Evolutionary conservation across 2,113 vertebrate genomes (phyloP).

Genomic region (Callithrix jacchus): DNA sequence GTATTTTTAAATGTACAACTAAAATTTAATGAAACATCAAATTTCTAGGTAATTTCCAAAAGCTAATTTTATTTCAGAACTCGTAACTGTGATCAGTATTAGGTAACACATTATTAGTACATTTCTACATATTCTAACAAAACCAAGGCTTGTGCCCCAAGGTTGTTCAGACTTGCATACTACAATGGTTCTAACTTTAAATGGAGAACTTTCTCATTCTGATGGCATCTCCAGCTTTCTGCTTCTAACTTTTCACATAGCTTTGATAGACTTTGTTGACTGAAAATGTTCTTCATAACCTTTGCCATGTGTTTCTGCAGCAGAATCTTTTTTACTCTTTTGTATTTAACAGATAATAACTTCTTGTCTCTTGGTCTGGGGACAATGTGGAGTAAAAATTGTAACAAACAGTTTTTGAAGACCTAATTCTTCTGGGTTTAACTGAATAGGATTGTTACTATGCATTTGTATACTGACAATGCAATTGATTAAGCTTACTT

Average conservation of each 20-base stretch:
- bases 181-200: not conserved
- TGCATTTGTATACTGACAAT: not conserved
- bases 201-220: not conserved
- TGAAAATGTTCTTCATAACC: not conserved
- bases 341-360: not conserved
- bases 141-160: not conserved
- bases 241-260: not conserved
- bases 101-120: not conserved
- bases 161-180: not conserved
- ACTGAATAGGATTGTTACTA: not conserved
- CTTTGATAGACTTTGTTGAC: not conserved
- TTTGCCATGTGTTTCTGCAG: not conserved
- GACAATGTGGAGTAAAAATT: not conserved
- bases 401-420: conserved; percentile 29
- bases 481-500: not conserved
- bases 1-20: not conserved
- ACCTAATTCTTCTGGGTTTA: not conserved
- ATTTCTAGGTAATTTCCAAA: not conserved
- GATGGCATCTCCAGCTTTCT: not conserved
- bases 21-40: not conserved
- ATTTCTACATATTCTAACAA: not conserved
- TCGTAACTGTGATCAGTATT: not conserved
- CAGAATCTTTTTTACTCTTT: not conserved
- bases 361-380: not conserved
- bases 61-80: not conserved